phyloP scores from a whole-genome alignment of 2,888 invertebrate species.

The Plebejus melissa region DNA sequence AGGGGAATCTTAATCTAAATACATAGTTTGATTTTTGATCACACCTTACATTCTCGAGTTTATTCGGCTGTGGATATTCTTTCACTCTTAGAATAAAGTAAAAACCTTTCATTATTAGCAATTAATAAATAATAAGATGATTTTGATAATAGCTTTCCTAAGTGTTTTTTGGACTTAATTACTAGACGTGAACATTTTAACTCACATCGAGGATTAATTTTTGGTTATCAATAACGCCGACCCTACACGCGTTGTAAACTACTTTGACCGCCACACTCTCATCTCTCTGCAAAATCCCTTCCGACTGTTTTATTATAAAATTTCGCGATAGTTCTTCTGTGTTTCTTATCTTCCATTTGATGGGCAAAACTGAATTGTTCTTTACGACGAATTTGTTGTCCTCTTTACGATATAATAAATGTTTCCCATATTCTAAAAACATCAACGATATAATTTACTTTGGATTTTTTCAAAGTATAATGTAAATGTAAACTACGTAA shows the following conservation, averaged over 20 bases:
- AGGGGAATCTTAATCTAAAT: too few species aligned
- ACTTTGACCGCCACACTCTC: slow-evolving; percentile 70
- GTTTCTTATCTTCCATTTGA: slow-evolving; percentile 77
- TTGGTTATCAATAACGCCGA: slow-evolving; percentile 60
- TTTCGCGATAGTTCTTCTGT: slow-evolving; percentile 60
- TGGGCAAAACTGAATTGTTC: slow-evolving; percentile 76
- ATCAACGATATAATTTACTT: background rate
- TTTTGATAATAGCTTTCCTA: too few species aligned
- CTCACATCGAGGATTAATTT: slow-evolving; percentile 66
- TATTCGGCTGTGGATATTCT: too few species aligned
- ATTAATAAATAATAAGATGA: too few species aligned
- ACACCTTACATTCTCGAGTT: too few species aligned
- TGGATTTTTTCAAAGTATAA: background rate
- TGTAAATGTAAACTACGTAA: too few species aligned
- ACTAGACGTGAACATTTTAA: slow-evolving; percentile 29
- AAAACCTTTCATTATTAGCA: too few species aligned
- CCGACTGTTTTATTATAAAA: slow-evolving; percentile 64
- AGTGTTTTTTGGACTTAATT: background rate
- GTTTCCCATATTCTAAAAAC: slow-evolving; percentile 72
- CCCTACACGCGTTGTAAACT: slow-evolving; percentile 68
- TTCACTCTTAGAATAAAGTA: too few species aligned
- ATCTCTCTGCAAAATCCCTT: slow-evolving; percentile 63
- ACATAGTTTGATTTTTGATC: too few species aligned
- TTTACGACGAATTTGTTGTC: slow-evolving; percentile 70
- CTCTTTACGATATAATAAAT: slow-evolving; percentile 71